Evolutionary conservation across 2,888 invertebrate species (phyloP), one percentile per base, ranked within the genome.

Genomic region (Scotopteryx bipunctaria): DNA sequence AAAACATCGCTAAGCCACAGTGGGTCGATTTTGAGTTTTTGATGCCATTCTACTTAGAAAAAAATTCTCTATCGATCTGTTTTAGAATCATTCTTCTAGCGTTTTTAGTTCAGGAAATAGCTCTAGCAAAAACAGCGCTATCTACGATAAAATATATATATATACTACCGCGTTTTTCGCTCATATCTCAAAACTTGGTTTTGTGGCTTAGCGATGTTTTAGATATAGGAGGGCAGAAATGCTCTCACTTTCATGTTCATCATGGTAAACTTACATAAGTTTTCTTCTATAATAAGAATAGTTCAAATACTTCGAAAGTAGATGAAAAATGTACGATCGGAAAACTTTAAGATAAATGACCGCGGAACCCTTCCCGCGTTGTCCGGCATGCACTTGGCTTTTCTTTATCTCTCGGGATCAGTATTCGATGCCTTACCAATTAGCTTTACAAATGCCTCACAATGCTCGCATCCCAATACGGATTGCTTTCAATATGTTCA

Each of bases 401-500:
- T n/a, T 80, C 78, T 74, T 68, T 73, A 78, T 78, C 77, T 75
- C 51, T 51, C 69, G 69, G 72, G 72, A 57, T 71, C 17, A 31
- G 42, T 9, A 63, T 52, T 59, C 65, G 66, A 69, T 66, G 64
- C 66, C 67, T 67, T 67, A 69, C 68, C 77, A 80, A 80, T 81
- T 80, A 80, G 68, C 58, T 57, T 63, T 64, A 78, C 73, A 79
- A 78, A 59, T 37, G 38, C 44, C 21, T 40, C 44, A 38, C 43
- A 43, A 43, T 43, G 43, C 23, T 8, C 31, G 29, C 31, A 32
- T 35, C 46, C 32, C 51, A 52, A 45, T 41, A 43, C 55, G 49
- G 69, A 69, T 72, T 76, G 78, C 78, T 63, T 76, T 81, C 78
- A 79, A 64, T 69, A 57, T 55, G 66, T 69, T 73, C 70, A 69